Base-by-base conservation (phyloP, 2,888 invertebrate genomes). In the Trypoxylon attenuatum region DNA sequence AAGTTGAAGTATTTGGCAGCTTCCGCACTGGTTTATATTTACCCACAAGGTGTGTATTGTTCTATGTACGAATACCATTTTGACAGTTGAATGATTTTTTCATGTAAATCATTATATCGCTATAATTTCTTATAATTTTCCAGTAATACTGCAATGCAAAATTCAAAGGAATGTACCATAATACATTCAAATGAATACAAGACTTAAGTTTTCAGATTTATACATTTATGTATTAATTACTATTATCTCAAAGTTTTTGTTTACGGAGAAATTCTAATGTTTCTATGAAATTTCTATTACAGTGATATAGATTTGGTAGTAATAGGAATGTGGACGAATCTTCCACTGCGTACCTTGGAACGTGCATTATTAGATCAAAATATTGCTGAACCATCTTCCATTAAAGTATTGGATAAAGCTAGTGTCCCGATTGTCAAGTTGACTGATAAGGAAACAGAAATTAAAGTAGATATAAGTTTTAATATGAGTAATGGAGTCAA, bases 341-440 rank as follows among this genome's bases (percentile, higher is more conserved):
- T 96, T 82, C 98, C 98, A 57, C 89, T 98, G 79, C 92, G 95
- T 87, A 96, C 96, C 43, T 90, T 99, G 83, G 96, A 97, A 89
- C 93, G 94, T 77, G 97, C 96, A 86, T 91, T 99, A 81, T 90
- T 96, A 72, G 94, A 94, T 79, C 94, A 94, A 85, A 94, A 94
- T 82, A 95, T 98, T 74, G 97, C 97, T 54, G 94, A 96, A 85
- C 93, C 94, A 83, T 92, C 92, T 84, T 93, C 95, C 83, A 94
- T 99, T 87, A 97, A 97, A 90, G 98, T 99, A 81, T 91, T 99
- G 78, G 98, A 98, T 89, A 98, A 97, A 89, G 99, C 99, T 63
- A 96, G 97, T 54, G 98, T 99, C 79, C 99, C 99, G 80, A 99
- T 99, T 82, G 96, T 99, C 73, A 99, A 99, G 90, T 91, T 99